Percentiles rank a stretch among this genome's conserved stretches.
These are phyloP conservation scores for Mythimna albipuncta DNA, from an alignment of 2,888 invertebrate genomes.

Conservation along the genomic window DNA sequence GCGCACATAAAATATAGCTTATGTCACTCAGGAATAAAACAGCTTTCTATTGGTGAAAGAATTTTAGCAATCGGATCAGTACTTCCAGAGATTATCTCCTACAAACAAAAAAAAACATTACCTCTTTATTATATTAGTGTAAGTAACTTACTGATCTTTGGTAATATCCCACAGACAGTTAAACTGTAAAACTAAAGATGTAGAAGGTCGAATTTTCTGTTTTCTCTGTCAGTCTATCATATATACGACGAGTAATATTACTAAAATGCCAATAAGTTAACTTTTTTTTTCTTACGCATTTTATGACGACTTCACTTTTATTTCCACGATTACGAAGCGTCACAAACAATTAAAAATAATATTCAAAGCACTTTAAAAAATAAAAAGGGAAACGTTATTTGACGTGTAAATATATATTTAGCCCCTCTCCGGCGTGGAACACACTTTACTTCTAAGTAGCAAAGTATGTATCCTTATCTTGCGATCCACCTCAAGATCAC, in stretches of 20 bases:
- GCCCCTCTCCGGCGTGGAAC: conserved; percentile 74
- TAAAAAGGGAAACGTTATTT: conserved; percentile 57
- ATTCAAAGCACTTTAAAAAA: conserved; percentile 27
- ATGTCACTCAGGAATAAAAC: too few species aligned
- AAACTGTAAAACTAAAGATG: neutral
- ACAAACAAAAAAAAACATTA: too few species aligned
- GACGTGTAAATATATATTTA: conserved; percentile 75
- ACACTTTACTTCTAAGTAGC: conserved; percentile 85
- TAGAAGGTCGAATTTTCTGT: neutral
- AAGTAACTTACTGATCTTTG: neutral
- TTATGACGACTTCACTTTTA: too few species aligned
- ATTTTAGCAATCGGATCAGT: too few species aligned
- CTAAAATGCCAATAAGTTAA: neutral
- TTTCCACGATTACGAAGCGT: neutral
- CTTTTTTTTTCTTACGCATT: neutral
- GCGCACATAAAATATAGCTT: too few species aligned
- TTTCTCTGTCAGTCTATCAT: neutral
- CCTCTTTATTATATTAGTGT: too few species aligned
- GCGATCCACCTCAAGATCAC: conserved; percentile 81
- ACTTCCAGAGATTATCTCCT: too few species aligned
- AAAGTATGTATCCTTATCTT: conserved; percentile 87
- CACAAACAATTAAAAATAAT: conserved; percentile 24
- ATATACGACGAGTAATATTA: too few species aligned
- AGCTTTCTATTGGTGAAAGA: too few species aligned
- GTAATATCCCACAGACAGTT: neutral